Evolutionary conservation across 1,140 invertebrate species (phyloP), one percentile per base, ranked within the genome.

Genomic region (Drosophila yakuba): DNA sequence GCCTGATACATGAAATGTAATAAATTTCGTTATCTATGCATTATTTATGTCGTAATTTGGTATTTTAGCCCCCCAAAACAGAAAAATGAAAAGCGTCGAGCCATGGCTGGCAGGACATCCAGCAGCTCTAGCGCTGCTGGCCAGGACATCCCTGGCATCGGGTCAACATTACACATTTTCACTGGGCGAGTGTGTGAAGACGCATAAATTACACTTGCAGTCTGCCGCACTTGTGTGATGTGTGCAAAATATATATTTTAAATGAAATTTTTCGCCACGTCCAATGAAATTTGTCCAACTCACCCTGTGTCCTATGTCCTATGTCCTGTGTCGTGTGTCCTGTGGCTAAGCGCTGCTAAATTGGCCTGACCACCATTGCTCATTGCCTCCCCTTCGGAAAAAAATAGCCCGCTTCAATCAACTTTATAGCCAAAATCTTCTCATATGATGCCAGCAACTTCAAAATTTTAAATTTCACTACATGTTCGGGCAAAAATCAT

Each of bases 11-110:
- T 89, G 84, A 89, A 89, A 89, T 90, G 84, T 89, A 89, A 89
- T 89, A 89, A 89, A 89, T 89, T 89, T 89, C 74, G 84, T 89
- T 89, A 89, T 89, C 84, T 89, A 89, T 90, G 84, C 84, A 89
- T 89, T 89, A 89, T 89, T 89, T 89, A 89, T 89, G 85, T 89
- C 84, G 84, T 89, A 89, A 89, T 89, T 89, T 89, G 84, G 84
- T 90, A 89, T 89, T 89, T 89, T 89, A 89, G 85, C 84, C 84
- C 84, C 84, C 84, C 77, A 90, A 89, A 89, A 84, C 76, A 88
- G 84, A 89, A 88, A 88, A 88, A 88, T 83, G 84, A 84, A 89
- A 84, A 89, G 84, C 84, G 76, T 84, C 73, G 73, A 60, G 74
- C 74, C 75, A 75, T 75, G 73, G 72, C 72, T 75, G 73, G 64